Conservation (phyloP, 2,113 vertebrate species). For the Trichomycterus rosablanca region DNA sequence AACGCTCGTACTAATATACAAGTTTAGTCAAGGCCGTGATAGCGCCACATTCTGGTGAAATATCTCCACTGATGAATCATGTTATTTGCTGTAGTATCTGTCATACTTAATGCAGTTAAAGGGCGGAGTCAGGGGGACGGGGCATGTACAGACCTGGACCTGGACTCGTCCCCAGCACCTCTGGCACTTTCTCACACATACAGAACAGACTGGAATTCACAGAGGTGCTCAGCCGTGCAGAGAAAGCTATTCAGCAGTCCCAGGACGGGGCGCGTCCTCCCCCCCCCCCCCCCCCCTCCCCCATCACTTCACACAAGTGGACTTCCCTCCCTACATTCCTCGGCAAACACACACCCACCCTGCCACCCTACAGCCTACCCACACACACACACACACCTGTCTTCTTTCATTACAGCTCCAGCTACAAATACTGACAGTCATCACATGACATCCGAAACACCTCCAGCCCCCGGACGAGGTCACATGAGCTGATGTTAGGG, state of each 20-base stretch:
- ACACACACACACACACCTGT: conserved; percentile 60
- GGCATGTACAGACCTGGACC: conserved; percentile 37
- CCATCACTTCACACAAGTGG: conserved; percentile 50
- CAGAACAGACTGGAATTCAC: conserved; percentile 18
- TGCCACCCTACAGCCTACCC: conserved; percentile 59
- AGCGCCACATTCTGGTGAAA: no score
- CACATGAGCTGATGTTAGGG: no score
- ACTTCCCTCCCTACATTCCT: conserved; percentile 83
- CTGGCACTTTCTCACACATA: conserved; percentile 3
- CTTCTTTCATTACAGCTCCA: conserved; percentile 19
- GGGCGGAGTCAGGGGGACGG: neutral
- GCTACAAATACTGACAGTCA: neutral
- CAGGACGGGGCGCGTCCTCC: conserved; percentile 28
- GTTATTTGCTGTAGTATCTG: no score
- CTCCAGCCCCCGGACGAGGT: no score
- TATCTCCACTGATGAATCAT: no score
- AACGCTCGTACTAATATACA: no score
- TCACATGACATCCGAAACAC: no score
- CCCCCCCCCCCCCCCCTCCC: conserved; percentile 24
- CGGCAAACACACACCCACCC: conserved; percentile 63
- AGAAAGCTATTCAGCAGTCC: conserved; percentile 36
- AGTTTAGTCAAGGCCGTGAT: no score
- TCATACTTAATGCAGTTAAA: no score
- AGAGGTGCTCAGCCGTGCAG: conserved; percentile 22
- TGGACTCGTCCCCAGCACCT: neutral